phyloP scores from a whole-genome alignment of 2,113 vertebrate genomes.

The Apaloderma vittatum region DNA sequence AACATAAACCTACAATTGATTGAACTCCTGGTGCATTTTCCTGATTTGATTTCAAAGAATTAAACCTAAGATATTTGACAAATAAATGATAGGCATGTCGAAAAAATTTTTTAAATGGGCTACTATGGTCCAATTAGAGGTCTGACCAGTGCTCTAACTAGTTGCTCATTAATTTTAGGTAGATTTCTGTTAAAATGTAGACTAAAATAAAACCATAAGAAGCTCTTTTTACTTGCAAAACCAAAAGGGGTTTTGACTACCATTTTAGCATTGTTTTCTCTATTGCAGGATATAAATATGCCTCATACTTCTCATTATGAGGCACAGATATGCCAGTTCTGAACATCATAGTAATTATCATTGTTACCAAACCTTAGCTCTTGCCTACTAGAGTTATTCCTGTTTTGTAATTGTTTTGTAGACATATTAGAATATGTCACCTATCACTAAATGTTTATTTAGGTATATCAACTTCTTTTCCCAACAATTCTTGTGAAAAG shows the following conservation, averaged over 20 bases:
- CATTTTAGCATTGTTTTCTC: neutral
- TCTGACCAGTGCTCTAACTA: neutral
- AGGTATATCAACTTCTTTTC: neutral
- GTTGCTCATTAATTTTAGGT: neutral
- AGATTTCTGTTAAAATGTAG: neutral
- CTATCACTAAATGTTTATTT: neutral
- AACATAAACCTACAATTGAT: neutral
- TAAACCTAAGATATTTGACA: neutral
- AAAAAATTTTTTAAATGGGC: neutral
- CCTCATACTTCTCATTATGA: neutral
- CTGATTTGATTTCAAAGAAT: neutral
- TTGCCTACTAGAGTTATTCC: neutral
- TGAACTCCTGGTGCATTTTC: neutral
- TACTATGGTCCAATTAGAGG: neutral
- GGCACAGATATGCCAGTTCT: neutral
- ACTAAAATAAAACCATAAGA: neutral
- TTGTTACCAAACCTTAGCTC: neutral
- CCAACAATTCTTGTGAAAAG: neutral
- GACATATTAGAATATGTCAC: neutral
- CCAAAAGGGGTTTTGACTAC: neutral
- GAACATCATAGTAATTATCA: neutral
- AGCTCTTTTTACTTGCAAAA: neutral
- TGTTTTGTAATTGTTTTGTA: neutral
- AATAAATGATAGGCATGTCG: accelerated
- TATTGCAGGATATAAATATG: neutral